phyloP scores from a whole-genome alignment of 2,888 invertebrate species.

The Diadegma fenestrale region DNA sequence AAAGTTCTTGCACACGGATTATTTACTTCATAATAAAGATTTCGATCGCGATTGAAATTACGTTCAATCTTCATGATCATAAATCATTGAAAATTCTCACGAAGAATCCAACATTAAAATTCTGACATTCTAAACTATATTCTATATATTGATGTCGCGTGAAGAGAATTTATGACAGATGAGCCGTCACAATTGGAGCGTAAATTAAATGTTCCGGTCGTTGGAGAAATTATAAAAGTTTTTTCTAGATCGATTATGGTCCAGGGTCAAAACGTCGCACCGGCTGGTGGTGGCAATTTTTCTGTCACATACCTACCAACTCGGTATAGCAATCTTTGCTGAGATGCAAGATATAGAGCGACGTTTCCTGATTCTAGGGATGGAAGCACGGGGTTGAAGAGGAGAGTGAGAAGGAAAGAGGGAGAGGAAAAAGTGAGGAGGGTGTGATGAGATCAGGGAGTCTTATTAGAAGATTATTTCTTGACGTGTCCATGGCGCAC shows the following conservation, averaged over 20 bases:
- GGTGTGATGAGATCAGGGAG: conserved; percentile 53
- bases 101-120: conserved; percentile 13
- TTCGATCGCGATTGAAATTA: not conserved
- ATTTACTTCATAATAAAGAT: not conserved
- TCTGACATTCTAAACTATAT: conserved; percentile 14
- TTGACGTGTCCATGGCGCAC: conserved; percentile 52
- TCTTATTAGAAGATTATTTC: conserved; percentile 66
- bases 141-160: not conserved
- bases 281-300: conserved; percentile 20
- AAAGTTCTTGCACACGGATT: too few species aligned
- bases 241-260: conserved; percentile 48
- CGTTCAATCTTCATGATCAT: not conserved
- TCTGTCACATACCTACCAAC: conserved; percentile 21
- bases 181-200: conserved; percentile 13
- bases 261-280: conserved; percentile 25
- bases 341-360: conserved; percentile 32
- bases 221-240: conserved; percentile 51
- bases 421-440: conserved; percentile 8
- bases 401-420: not conserved
- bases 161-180: conserved; percentile 7
- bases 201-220: conserved; percentile 46
- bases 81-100: not conserved
- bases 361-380: conserved; percentile 30
- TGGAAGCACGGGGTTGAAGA: not conserved
- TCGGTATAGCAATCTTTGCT: conserved; percentile 7